phyloP scores from a whole-genome alignment of 2,888 invertebrate species.

The Buathra laborator region DNA sequence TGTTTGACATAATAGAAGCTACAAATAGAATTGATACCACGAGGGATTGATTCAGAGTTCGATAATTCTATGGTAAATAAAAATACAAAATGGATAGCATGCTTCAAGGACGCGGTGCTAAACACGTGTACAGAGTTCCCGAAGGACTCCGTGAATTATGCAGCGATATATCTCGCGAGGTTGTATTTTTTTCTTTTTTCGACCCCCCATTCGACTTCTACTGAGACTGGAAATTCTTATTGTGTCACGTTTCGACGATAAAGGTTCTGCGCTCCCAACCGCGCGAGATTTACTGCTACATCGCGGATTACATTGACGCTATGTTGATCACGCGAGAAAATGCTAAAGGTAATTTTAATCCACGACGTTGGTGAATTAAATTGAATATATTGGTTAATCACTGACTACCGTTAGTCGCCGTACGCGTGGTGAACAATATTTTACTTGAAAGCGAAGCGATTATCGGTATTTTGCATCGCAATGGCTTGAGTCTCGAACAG shows the following conservation, averaged over 20 bases:
- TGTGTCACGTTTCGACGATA: constrained; percentile 53
- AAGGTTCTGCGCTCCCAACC: constrained; percentile 91
- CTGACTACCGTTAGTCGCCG: constrained; percentile 75
- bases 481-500: constrained; percentile 78
- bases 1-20: background rate
- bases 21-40: background rate
- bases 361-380: background rate
- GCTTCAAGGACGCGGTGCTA: constrained; percentile 84
- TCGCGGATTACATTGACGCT: constrained; percentile 90
- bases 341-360: constrained; percentile 77
- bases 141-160: constrained; percentile 90
- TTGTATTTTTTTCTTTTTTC: constrained; percentile 41
- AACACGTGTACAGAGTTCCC: constrained; percentile 87
- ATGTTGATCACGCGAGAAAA: constrained; percentile 89
- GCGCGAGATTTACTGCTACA: constrained; percentile 88
- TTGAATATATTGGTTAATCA: background rate
- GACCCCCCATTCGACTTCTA: constrained; percentile 1
- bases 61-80: background rate
- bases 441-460: constrained; percentile 78
- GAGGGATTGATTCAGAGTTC: background rate
- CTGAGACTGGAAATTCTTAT: constrained; percentile 19
- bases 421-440: constrained; percentile 79
- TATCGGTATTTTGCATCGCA: constrained; percentile 75
- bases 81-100: constrained; percentile 72
- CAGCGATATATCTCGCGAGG: constrained; percentile 91